Percentiles rank a stretch among this genome's conserved stretches.
phyloP scores from a whole-genome alignment of 2,888 invertebrate genomes.

The Plebejus melissa region DNA sequence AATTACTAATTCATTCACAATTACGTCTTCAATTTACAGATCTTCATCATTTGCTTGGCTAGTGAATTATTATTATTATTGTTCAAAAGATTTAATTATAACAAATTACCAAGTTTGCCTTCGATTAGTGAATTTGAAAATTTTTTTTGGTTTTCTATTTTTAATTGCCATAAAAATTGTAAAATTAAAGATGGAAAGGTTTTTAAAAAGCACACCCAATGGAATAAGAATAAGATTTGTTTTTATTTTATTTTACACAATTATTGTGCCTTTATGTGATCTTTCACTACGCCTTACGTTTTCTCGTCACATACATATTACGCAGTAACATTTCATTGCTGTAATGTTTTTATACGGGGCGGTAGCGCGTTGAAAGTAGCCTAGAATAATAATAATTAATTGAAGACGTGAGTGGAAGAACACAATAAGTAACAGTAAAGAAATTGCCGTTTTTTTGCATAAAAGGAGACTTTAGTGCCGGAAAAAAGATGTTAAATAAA shows the following conservation, averaged over 20 bases:
- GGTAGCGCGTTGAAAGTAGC: neutral
- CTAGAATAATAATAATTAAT: neutral
- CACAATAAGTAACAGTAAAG: too few species aligned
- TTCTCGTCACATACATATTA: neutral
- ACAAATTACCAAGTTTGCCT: too few species aligned
- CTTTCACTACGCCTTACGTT: neutral
- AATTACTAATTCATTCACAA: neutral
- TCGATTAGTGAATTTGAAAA: neutral
- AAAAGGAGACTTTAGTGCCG: too few species aligned
- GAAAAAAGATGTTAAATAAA: too few species aligned
- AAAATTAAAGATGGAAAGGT: too few species aligned
- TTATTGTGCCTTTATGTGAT: neutral
- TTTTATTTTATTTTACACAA: neutral
- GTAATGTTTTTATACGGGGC: neutral
- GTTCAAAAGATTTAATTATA: too few species aligned
- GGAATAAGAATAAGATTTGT: neutral
- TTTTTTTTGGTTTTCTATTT: neutral
- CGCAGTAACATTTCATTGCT: constrained; percentile 10
- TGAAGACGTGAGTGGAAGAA: neutral
- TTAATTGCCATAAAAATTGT: too few species aligned
- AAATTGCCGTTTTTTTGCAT: too few species aligned
- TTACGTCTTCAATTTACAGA: neutral
- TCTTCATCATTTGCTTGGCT: too few species aligned
- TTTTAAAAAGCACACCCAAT: neutral
- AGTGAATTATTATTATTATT: too few species aligned